Conservation (phyloP, 2,888 invertebrate species). For the Luperina testacea region DNA sequence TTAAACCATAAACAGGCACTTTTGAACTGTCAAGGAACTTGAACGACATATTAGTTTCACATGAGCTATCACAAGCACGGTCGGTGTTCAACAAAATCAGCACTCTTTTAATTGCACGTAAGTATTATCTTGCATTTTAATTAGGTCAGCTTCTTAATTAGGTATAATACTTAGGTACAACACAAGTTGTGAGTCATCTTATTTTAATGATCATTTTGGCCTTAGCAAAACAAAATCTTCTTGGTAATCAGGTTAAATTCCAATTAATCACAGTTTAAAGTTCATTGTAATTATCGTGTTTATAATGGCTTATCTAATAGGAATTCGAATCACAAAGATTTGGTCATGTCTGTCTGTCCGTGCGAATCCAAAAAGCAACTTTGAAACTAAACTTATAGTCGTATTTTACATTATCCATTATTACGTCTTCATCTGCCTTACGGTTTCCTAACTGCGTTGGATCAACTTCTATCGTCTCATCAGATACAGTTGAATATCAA, state of each 20-base stretch:
- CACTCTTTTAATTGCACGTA: not conserved
- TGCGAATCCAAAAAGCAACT: not conserved
- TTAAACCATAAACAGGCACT: not conserved
- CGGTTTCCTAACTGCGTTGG: not conserved
- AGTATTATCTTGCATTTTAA: not conserved
- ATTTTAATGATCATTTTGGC: not conserved
- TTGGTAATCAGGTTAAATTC: conserved; percentile 2
- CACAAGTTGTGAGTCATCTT: not conserved
- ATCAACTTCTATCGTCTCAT: not conserved
- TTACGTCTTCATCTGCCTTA: not conserved
- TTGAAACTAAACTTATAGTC: not conserved
- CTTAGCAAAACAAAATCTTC: not conserved
- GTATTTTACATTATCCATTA: not conserved
- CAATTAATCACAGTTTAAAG: conserved; percentile 36
- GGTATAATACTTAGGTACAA: not conserved
- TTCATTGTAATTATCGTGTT: conserved; percentile 25
- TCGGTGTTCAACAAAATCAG: not conserved
- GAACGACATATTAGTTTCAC: not conserved
- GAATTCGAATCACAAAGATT: not conserved
- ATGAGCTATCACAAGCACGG: not conserved
- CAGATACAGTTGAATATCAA: not conserved
- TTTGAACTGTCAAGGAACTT: not conserved
- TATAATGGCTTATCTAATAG: not conserved
- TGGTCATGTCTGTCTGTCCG: not conserved
- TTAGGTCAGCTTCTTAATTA: not conserved